Evolutionary conservation across 2,888 invertebrate genomes (phyloP).

Genomic region (Pheosia tremula): DNA sequence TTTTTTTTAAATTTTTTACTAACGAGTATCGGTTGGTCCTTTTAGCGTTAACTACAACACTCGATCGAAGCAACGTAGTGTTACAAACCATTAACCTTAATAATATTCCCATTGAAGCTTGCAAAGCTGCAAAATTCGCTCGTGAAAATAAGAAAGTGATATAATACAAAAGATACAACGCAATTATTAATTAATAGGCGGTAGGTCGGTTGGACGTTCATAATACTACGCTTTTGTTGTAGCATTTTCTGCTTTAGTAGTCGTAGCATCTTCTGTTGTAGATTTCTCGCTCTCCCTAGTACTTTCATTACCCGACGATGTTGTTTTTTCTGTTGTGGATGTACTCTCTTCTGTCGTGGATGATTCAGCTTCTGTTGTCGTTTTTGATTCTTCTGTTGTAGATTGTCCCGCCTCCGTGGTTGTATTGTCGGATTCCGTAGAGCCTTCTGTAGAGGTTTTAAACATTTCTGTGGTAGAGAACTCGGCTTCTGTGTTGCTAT

Average conservation of each 20-base stretch:
- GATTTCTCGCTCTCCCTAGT: conserved; percentile 24
- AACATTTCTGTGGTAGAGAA: conserved; percentile 10
- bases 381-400: conserved; percentile 29
- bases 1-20: neutral
- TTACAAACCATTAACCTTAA: neutral
- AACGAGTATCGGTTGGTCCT: neutral
- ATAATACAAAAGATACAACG: neutral
- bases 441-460: conserved; percentile 17
- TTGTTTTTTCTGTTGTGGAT: neutral
- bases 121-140: no score
- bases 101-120: neutral
- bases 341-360: conserved; percentile 16
- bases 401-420: conserved; percentile 24
- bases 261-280: conserved; percentile 10
- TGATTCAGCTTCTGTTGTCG: conserved; percentile 16
- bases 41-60: neutral
- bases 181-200: conserved; percentile 7
- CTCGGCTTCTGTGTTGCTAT: conserved; percentile 8
- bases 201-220: neutral
- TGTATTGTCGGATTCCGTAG: conserved; percentile 14
- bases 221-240: neutral
- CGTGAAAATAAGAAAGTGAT: neutral
- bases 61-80: neutral
- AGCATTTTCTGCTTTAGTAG: neutral
- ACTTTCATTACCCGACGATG: neutral